Evolutionary conservation across 2,888 invertebrate genomes (phyloP), one percentile per base, ranked within the genome.

Genomic region (Chloroclysta siterata): DNA sequence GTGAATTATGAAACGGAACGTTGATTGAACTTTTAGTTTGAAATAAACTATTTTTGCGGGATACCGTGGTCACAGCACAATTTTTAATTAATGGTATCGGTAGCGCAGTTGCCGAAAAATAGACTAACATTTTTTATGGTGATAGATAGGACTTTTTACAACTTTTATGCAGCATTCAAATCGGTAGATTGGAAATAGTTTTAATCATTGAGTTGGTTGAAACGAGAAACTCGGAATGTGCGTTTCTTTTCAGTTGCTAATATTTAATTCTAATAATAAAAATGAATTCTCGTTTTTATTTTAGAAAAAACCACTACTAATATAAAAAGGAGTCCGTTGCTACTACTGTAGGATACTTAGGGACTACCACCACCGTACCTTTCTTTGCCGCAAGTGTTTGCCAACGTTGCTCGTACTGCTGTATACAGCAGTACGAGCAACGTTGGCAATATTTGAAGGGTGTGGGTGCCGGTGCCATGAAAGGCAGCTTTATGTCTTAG

Each of bases 11-110:
- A 58, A 56, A 52, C 59, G 52, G 63, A 62, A 69, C 63, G 62
- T 65, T 67, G 70, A 70, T 70, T 60, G 70, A 67, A 68, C 69
- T 60, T 72, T 68, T 57, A 50, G 48, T 56, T 66, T 52, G 55
- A 14, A 54, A 66, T 63, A 63, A 63, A 66, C 66, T 60, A 66
- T 63, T 58, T 64, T 39, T 51, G 15, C 36, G 28, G 53, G 46
- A 56, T 46, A 47, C 41, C 42, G 53, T 57, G 46, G 60, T 53
- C 50, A 15, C 60, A 50, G 57, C 48, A 11, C 58, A 48, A 55
- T 59, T 62, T 39, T 62, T 55, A 59, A 65, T 65, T 65, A 57
- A 65, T 60, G 46, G 57, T 50, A 51, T 54, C 51, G 42, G 53
- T 47, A 47, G 8, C 50, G n/a, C 51, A 52, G 51, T 47, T 46